Base-by-base conservation (phyloP, 1,140 invertebrate genomes). In the Rhopalosiphum maidis region DNA sequence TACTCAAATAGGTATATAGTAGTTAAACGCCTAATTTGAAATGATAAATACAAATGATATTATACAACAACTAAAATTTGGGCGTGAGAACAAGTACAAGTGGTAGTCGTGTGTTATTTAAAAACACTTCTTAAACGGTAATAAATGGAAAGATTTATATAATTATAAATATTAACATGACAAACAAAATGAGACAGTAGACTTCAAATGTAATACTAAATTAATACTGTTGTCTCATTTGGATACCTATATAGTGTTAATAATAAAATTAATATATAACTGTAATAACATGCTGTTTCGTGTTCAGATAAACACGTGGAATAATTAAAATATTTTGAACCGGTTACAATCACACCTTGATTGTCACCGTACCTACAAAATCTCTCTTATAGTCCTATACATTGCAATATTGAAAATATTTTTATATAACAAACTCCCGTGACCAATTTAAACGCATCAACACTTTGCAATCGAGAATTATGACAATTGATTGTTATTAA, bases 401-500 rank as follows among this genome's bases (percentile, higher is more conserved):
- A 77, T n/a, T n/a, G 1, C n/a, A 77, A n/a, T n/a, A 35, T 77
- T 77, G 4, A 77, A 35, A 77, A 77, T 77, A 77, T 77, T n/a
- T 77, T 77, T 77, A 6, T 77, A n/a, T 5, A n/a, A 30, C 60
- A 77, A n/a, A n/a, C 15, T 77, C 60, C 15, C 30, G 30, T n/a
- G 60, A n/a, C 15, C 15, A 77, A 77, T 77, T 77, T n/a, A 77
- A 77, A 77, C 30, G 60, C 60, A n/a, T n/a, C 30, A 77, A 77
- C 60, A 77, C 30, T 35, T 77, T n/a, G 60, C 60, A 35, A 77
- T 77, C 60, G 11, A 35, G 5, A 77, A 5, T 77, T 77, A n/a
- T 77, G 60, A 77, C 60, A 77, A 77, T 77, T 77, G 60, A 77
- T 77, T 77, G 60, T 77, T 77, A 77, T 77, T 77, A 35, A 77